These are phyloP conservation scores for Leiothrix lutea DNA, from an alignment of 2,113 vertebrate genomes.

Conservation along the genomic window DNA sequence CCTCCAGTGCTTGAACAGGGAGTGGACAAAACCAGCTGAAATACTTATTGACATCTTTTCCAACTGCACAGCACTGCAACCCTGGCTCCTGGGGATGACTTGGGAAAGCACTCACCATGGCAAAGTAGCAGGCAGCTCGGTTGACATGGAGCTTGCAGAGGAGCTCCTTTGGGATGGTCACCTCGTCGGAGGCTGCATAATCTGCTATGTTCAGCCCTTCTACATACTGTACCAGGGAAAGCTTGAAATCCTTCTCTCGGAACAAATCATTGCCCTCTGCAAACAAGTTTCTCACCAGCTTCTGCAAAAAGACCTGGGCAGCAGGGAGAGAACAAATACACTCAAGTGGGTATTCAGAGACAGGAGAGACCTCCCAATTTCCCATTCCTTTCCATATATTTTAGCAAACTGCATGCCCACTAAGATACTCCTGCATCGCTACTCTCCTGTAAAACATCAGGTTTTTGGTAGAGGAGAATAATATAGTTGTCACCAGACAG, in stretches of 20 bases:
- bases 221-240: constrained; percentile 82
- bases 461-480: background rate
- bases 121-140: constrained; percentile 86
- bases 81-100: background rate
- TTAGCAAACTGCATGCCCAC: background rate
- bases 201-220: constrained; percentile 87
- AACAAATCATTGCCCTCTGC: constrained; percentile 89
- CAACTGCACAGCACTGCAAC: background rate
- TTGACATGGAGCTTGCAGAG: constrained; percentile 89
- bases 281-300: constrained; percentile 87
- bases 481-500: background rate
- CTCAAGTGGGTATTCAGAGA: background rate
- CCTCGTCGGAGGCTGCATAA: constrained; percentile 81
- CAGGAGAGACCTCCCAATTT: background rate
- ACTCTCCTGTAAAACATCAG: background rate
- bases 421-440: background rate
- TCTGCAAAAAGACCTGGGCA: constrained; percentile 83
- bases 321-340: background rate
- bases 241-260: constrained; percentile 78
- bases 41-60: background rate
- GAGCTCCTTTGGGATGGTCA: constrained; percentile 80
- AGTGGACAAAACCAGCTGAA: background rate
- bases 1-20: background rate
- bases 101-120: constrained; percentile 80
- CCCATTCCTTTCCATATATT: background rate